These are phyloP conservation scores for Drosophila subobscura DNA, from an alignment of 1,140 invertebrate genomes.

Conservation along the genomic window DNA sequence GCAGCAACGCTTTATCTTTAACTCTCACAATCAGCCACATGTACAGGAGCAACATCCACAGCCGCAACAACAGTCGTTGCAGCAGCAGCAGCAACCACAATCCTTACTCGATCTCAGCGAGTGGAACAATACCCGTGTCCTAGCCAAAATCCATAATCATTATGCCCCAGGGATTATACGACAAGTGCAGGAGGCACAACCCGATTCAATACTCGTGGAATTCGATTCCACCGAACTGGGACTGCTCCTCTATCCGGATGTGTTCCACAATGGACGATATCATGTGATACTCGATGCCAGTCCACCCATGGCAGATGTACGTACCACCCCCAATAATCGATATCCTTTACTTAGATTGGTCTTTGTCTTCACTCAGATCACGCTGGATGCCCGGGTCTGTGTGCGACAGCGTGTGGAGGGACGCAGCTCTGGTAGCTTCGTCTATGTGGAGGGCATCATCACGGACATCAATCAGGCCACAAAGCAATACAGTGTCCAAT, in stretches of 20 bases:
- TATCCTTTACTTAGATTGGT: background rate
- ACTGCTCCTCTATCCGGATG: constrained; percentile 86
- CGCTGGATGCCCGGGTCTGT: constrained; percentile 84
- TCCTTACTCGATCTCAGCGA: constrained; percentile 91
- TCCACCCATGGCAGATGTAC: constrained; percentile 88
- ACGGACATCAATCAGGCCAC: constrained; percentile 88
- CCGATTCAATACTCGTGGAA: constrained; percentile 88
- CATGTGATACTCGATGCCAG: constrained; percentile 97
- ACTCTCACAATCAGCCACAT: constrained; percentile 71
- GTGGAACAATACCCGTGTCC: constrained; percentile 94
- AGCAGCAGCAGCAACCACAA: constrained; percentile 85
- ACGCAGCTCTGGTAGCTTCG: constrained; percentile 84
- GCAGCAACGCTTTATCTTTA: constrained; percentile 74
- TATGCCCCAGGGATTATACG: constrained; percentile 93
- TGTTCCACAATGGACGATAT: constrained; percentile 90
- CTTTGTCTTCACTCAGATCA: constrained; percentile 82
- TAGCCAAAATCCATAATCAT: constrained; percentile 91
- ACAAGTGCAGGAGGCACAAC: constrained; percentile 73
- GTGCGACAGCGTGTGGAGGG: constrained; percentile 83
- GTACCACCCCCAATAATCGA: constrained; percentile 10
- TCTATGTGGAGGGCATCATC: constrained; percentile 93
- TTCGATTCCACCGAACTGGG: constrained; percentile 88
- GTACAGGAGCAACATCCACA: constrained; percentile 48
- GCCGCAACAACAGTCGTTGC: constrained; percentile 54
- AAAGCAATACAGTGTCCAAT: constrained; percentile 91